Evolutionary conservation across 2,113 vertebrate species (phyloP).

Genomic region (Henicopernis longicauda): DNA sequence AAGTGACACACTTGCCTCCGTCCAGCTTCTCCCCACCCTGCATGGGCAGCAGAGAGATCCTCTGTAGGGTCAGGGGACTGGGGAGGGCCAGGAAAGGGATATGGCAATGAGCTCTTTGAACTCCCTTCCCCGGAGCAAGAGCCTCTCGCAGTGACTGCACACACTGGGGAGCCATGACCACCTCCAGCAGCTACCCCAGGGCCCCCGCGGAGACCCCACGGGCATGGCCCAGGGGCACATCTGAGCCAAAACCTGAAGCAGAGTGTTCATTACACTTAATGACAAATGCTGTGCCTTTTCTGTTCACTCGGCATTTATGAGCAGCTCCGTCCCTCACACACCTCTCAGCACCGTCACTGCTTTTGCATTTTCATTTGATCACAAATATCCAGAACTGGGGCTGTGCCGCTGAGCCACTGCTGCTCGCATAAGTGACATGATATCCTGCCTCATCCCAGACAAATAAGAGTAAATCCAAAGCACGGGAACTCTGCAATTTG

Average conservation of each 20-base stretch:
- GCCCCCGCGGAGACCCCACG: accelerated
- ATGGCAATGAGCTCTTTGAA: background rate
- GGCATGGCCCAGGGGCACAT: accelerated
- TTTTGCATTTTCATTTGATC: background rate
- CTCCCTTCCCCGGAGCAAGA: background rate
- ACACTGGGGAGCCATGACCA: background rate
- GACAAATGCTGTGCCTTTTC: background rate
- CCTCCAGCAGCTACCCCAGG: background rate
- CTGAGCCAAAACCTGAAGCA: background rate
- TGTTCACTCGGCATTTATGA: background rate
- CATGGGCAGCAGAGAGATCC: background rate
- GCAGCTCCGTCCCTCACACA: background rate
- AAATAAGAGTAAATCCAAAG: background rate
- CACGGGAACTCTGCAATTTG: background rate
- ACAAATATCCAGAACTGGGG: background rate
- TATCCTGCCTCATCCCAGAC: background rate
- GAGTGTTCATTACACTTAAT: background rate
- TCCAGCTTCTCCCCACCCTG: background rate
- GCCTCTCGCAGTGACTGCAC: background rate
- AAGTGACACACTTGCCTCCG: background rate
- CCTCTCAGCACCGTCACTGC: background rate
- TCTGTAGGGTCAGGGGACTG: background rate
- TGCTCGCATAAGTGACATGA: background rate
- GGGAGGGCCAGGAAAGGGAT: background rate
- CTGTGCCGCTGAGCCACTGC: background rate